Evolutionary conservation across 2,888 invertebrate genomes (phyloP), one percentile per base, ranked within the genome.

Genomic region (Shargacucullia verbasci): DNA sequence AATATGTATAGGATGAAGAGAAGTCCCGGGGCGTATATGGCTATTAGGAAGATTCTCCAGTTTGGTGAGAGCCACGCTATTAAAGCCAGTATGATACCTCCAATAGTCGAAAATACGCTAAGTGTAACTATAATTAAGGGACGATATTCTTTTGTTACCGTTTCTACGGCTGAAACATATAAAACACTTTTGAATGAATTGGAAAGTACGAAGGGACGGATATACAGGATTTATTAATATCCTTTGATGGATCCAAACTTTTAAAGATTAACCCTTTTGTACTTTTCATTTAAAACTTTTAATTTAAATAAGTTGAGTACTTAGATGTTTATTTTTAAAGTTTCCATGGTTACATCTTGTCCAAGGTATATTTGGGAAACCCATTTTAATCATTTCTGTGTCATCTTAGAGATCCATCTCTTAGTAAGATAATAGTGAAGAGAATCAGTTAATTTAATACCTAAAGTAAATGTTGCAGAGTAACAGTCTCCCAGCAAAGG

Each of bases 21-120:
- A 11, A 96, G 79, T 0, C 95, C 95, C 0, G 97, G 97, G 0
- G 94, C 87, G 74, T 97, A 97, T 48, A 96, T 88, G 7, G 95
- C 92, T 53, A 95, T 88, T 29, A 97, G 88, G 15, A 96, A 89
- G 55, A 90, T 83, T 79, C 96, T 95, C 97, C 97, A 97, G 73
- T 96, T 94, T 46, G 94, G 94, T 8, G 95, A n/a, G 0, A 68
- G 54, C 71, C 77, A 81, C n/a, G 73, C 72, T 20, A 73, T 57
- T 0, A 73, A 25, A 0, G 76, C 46, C 15, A 70, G 31, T 0
- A 54, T 2, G 5, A 72, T 34, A 9, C 67, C 71, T 0, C 66
- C 79, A 1, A 57, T 0, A 3, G 56, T 41, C 0, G 52, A 20
- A n/a, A 52, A 52, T 5, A 70, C 9, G 25, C 61, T 41, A 25